phyloP scores from a whole-genome alignment of 2,113 vertebrate genomes.

The Helogale parvula region DNA sequence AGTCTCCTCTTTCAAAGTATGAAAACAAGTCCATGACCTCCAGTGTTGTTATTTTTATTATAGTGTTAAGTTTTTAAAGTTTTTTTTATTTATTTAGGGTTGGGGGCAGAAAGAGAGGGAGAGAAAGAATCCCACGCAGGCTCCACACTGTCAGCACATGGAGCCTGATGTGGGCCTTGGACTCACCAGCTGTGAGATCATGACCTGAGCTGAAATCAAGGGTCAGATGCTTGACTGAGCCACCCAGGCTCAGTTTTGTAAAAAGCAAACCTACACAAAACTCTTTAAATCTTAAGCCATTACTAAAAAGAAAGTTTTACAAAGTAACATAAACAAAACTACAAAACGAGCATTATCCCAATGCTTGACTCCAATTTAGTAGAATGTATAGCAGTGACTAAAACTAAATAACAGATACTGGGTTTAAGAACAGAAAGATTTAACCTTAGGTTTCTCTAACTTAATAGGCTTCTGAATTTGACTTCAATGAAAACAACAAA shows the following conservation, averaged over 20 bases:
- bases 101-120: no score
- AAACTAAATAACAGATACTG: background rate
- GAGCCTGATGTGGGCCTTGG: no score
- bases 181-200: no score
- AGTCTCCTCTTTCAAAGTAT: background rate
- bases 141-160: no score
- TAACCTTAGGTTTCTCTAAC: background rate
- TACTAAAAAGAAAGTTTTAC: background rate
- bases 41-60: background rate
- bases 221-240: no score
- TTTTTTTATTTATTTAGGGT: no score
- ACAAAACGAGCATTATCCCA: background rate
- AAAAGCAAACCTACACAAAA: background rate
- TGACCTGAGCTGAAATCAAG: no score
- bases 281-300: background rate
- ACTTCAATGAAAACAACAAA: background rate
- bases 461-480: constrained; percentile 19
- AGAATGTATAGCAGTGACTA: background rate
- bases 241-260: background rate
- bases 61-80: background rate
- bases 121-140: no score
- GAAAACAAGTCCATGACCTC: background rate
- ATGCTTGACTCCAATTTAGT: background rate
- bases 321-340: background rate
- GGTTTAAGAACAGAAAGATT: background rate